A percentile compares a stretch with the other conserved stretches of the same genome.
Evolutionary conservation across 2,113 vertebrate genomes (phyloP).

Genomic region (Etia nguti): DNA sequence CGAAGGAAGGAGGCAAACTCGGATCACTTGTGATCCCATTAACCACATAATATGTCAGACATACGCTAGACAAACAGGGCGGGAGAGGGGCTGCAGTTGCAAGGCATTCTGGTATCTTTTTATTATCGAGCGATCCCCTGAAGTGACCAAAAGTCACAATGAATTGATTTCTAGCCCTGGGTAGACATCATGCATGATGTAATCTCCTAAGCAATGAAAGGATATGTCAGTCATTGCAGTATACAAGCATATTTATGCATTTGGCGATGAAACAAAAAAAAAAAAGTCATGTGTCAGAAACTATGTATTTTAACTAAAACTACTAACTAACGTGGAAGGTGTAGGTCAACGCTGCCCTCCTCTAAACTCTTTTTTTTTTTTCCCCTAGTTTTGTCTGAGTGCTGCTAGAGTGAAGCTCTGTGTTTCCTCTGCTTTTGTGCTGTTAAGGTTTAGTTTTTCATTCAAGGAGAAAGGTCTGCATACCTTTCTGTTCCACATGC

Average conservation of each 20-base stretch:
- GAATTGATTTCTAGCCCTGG: neutral
- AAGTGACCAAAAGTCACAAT: neutral
- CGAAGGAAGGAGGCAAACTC: neutral
- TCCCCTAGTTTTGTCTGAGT: neutral
- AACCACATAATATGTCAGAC: neutral
- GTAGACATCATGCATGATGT: neutral
- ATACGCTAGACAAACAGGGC: neutral
- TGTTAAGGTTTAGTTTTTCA: neutral
- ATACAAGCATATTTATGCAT: neutral
- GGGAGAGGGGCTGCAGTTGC: neutral
- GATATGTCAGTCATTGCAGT: neutral
- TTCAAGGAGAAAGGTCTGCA: neutral
- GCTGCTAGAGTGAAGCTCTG: neutral
- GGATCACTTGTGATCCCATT: neutral
- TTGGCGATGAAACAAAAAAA: neutral
- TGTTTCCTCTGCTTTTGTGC: neutral
- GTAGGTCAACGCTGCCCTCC: neutral
- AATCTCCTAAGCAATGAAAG: neutral
- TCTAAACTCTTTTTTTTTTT: neutral
- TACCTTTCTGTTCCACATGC: neutral
- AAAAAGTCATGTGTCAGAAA: neutral
- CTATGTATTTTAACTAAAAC: rapidly evolving
- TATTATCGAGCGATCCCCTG: neutral
- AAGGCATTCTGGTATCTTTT: neutral
- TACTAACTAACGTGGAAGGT: neutral